phyloP scores from a whole-genome alignment of 2,113 vertebrate genomes.

The Channa maculata region DNA sequence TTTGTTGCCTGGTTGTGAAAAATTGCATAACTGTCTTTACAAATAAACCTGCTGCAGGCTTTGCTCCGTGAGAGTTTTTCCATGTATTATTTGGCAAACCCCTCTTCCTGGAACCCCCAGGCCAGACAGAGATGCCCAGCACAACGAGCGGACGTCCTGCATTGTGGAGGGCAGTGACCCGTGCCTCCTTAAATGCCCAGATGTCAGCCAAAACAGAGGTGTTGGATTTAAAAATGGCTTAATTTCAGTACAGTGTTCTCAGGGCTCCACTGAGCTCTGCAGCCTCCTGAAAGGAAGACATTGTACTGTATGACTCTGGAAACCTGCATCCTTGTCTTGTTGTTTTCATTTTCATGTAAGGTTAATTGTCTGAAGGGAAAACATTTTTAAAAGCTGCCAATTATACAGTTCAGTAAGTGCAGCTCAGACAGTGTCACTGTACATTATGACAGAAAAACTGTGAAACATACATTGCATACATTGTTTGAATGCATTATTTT shows the following conservation, averaged over 20 bases:
- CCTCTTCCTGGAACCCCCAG: slow-evolving; percentile 39
- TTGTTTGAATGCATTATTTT: no score
- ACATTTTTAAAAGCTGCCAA: not conserved
- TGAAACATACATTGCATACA: no score
- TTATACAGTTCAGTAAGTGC: no score
- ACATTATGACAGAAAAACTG: no score
- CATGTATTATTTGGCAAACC: slow-evolving; percentile 36
- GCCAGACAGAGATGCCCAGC: slow-evolving; percentile 28
- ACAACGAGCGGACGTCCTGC: slow-evolving; percentile 55
- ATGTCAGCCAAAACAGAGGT: slow-evolving; percentile 71
- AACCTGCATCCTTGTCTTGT: not conserved
- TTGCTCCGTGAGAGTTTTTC: slow-evolving; percentile 20
- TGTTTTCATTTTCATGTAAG: slow-evolving; percentile 37
- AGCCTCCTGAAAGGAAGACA: slow-evolving; percentile 61
- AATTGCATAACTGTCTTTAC: not conserved
- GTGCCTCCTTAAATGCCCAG: slow-evolving; percentile 50
- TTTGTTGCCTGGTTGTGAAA: not conserved
- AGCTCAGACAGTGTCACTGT: no score
- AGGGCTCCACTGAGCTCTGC: slow-evolving; percentile 34
- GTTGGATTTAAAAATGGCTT: slow-evolving; percentile 61
- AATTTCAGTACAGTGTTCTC: slow-evolving; percentile 34
- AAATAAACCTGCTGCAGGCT: not conserved
- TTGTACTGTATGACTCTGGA: slow-evolving; percentile 59
- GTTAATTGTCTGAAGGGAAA: not conserved
- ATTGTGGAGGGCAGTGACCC: slow-evolving; percentile 47